Evolutionary conservation across 2,888 invertebrate genomes (phyloP).

Genomic region (Metellina segmentata): DNA sequence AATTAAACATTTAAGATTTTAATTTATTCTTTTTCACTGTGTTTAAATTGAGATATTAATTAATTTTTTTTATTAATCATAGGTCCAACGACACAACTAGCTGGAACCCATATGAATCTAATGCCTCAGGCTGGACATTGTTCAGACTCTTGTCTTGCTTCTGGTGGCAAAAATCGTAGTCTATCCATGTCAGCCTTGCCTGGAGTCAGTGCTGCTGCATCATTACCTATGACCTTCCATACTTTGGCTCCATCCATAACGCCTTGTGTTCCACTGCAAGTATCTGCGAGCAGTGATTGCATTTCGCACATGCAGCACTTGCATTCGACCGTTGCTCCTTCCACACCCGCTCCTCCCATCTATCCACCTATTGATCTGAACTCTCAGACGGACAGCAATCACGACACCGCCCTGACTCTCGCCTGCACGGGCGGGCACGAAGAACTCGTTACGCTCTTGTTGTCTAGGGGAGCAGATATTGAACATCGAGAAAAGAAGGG

Average conservation of each 20-base stretch:
- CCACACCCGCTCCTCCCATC: slow-evolving; percentile 75
- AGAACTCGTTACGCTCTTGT: slow-evolving; percentile 94
- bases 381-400: slow-evolving; percentile 98
- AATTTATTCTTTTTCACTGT: no score
- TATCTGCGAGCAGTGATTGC: slow-evolving; percentile 46
- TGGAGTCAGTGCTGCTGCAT: slow-evolving; percentile 56
- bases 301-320: slow-evolving; percentile 60
- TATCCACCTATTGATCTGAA: slow-evolving; percentile 88
- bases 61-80: background rate
- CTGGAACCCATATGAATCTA: slow-evolving; percentile 67
- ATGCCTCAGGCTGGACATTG: slow-evolving; percentile 76
- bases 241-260: slow-evolving; percentile 78
- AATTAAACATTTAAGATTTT: no score
- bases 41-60: background rate
- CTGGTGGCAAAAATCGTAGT: slow-evolving; percentile 49
- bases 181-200: slow-evolving; percentile 67
- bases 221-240: slow-evolving; percentile 73
- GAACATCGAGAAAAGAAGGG: slow-evolving; percentile 99
- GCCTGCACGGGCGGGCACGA: slow-evolving; percentile 98
- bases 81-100: slow-evolving; percentile 76
- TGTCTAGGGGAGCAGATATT: slow-evolving; percentile 95
- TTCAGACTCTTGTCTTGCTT: slow-evolving; percentile 70
- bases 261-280: slow-evolving; percentile 73
- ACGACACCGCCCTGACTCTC: slow-evolving; percentile 98
- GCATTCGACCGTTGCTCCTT: slow-evolving; percentile 71